A percentile compares a stretch with the other conserved stretches of the same genome.
phyloP scores from a whole-genome alignment of 2,888 invertebrate genomes.

The Blera fallax region DNA sequence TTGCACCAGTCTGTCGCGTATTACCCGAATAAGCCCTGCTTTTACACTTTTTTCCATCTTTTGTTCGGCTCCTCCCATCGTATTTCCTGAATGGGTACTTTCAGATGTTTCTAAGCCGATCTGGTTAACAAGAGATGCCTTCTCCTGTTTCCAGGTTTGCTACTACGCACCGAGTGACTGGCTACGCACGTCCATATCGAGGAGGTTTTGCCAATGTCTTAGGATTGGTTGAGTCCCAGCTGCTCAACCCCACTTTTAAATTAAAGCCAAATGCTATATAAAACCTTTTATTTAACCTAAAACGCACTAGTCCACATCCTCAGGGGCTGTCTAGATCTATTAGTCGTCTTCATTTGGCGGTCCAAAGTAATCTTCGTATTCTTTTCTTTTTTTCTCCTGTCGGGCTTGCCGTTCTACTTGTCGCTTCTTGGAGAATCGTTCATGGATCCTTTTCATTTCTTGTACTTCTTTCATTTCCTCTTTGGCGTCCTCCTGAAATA shows the following conservation, averaged over 20 bases:
- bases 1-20: too few relatives aligned
- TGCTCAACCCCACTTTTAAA: neutral
- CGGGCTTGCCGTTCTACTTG: constrained; percentile 79
- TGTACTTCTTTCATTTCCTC: constrained; percentile 96
- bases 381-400: constrained; percentile 76
- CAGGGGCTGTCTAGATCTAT: neutral
- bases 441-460: constrained; percentile 94
- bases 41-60: too few relatives aligned
- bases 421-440: constrained; percentile 89
- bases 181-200: too few relatives aligned
- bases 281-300: neutral
- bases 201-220: too few relatives aligned
- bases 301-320: neutral
- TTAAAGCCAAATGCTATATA: neutral
- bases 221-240: too few relatives aligned
- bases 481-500: constrained; percentile 91
- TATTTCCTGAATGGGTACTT: too few relatives aligned
- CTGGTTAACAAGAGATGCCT: too few relatives aligned
- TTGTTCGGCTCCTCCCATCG: too few relatives aligned
- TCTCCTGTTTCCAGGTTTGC: too few relatives aligned
- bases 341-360: constrained; percentile 61
- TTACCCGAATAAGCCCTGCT: too few relatives aligned
- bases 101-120: too few relatives aligned
- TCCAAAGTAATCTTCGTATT: constrained; percentile 79
- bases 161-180: too few relatives aligned